These are phyloP conservation scores for Acleris cristana DNA, from an alignment of 2,888 invertebrate genomes.

Conservation along the genomic window DNA sequence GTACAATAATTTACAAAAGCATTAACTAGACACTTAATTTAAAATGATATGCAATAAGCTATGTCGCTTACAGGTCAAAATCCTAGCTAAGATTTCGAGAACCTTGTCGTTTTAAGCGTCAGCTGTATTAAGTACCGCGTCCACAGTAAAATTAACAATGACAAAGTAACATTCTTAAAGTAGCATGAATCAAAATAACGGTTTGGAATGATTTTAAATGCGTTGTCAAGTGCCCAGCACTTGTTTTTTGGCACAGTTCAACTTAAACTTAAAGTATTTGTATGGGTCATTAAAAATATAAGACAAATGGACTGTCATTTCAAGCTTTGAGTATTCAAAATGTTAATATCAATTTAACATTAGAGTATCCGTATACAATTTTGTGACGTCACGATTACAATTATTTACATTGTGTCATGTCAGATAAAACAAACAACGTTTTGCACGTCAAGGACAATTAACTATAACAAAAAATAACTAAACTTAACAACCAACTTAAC, in stretches of 20 bases:
- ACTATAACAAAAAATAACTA: constrained; percentile 53
- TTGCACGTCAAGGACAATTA: constrained; percentile 31
- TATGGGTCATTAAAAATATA: constrained; percentile 19
- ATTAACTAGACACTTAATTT: constrained; percentile 56
- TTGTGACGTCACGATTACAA: constrained; percentile 42
- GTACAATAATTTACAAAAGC: constrained; percentile 83
- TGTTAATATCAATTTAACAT: constrained; percentile 20
- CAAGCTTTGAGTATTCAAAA: constrained; percentile 33
- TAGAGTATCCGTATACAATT: constrained; percentile 63
- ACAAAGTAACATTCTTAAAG: constrained; percentile 21
- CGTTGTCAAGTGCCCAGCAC: constrained; percentile 38
- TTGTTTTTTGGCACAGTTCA: constrained; percentile 40
- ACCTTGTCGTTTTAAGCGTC: constrained; percentile 24
- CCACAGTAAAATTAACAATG: constrained; percentile 15
- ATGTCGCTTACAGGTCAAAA: constrained; percentile 54
- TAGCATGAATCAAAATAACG: constrained; percentile 18
- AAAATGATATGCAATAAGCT: constrained; percentile 83
- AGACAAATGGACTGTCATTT: constrained; percentile 17
- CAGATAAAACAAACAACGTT: constrained; percentile 23
- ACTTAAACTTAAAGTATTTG: constrained; percentile 30
- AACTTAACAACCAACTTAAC: constrained; percentile 54
- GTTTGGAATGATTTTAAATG: constrained; percentile 36
- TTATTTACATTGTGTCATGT: constrained; percentile 39
- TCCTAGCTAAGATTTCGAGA: constrained; percentile 44
- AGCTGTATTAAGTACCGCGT: constrained; percentile 11